phyloP scores from a whole-genome alignment of 64 coral and sea anemone species.

The Catalaphyllia jardinei region DNA sequence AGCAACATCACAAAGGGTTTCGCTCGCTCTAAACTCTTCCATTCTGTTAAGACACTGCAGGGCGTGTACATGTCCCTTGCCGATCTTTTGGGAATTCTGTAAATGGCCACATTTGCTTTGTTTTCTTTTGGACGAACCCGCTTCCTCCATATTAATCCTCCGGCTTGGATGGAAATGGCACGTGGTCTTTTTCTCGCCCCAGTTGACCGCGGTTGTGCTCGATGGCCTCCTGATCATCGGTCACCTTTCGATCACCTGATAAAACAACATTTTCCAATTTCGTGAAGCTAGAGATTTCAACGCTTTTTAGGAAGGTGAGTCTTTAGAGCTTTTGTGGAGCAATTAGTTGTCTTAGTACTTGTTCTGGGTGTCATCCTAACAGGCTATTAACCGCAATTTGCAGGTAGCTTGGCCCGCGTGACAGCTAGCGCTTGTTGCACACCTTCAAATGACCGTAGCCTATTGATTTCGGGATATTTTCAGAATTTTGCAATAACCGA shows the following conservation, averaged over 20 bases:
- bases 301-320: neutral
- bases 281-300: neutral
- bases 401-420: neutral
- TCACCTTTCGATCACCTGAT: neutral
- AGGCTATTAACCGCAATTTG: neutral
- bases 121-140: neutral
- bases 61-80: conserved; percentile 22
- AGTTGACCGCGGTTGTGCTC: neutral
- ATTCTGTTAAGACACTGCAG: conserved; percentile 45
- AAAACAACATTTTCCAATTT: neutral
- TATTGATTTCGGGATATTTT: neutral
- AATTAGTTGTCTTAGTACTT: neutral
- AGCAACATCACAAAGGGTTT: conserved; percentile 61
- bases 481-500: neutral
- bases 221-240: neutral
- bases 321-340: neutral
- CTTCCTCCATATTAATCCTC: conserved; percentile 6
- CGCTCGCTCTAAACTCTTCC: conserved; percentile 52
- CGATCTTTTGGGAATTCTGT: neutral
- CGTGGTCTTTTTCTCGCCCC: conserved; percentile 22
- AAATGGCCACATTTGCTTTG: neutral
- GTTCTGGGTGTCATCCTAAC: neutral
- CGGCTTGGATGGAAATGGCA: neutral
- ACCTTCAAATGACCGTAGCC: neutral
- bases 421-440: neutral